Conservation (phyloP, 1,140 invertebrate species). For the Microplitis demolitor region DNA sequence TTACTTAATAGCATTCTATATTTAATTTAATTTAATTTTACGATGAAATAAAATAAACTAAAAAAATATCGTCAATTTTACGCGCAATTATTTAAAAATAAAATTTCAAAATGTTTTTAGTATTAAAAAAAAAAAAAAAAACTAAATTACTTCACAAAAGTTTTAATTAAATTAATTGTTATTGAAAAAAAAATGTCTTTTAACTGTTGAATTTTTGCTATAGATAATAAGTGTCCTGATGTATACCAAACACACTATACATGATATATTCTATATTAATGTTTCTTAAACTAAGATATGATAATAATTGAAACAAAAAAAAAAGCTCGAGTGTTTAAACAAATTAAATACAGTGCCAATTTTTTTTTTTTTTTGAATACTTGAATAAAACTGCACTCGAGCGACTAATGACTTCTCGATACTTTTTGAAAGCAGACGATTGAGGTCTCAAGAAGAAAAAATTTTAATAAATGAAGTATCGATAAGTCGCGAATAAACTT, state of each 20-base stretch:
- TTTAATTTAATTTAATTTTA: too few relatives aligned
- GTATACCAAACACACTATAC: slow-evolving; percentile 51
- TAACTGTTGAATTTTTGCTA: slow-evolving; percentile 59
- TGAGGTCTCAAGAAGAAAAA: not conserved
- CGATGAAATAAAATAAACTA: too few relatives aligned
- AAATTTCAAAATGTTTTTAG: too few relatives aligned
- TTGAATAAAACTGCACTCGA: slow-evolving; percentile 15
- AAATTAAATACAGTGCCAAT: slow-evolving; percentile 14
- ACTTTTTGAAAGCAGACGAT: too few relatives aligned
- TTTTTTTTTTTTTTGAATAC: slow-evolving; percentile 13
- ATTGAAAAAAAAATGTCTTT: slow-evolving; percentile 43
- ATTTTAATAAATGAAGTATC: not conserved
- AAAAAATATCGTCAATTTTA: too few relatives aligned
- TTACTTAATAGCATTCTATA: too few relatives aligned
- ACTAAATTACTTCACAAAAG: not conserved
- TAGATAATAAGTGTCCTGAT: slow-evolving; percentile 58
- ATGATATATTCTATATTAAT: slow-evolving; percentile 59
- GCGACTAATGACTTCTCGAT: slow-evolving; percentile 4
- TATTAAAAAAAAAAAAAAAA: not conserved
- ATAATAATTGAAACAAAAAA: slow-evolving; percentile 15
- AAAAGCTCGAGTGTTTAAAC: slow-evolving; percentile 17
- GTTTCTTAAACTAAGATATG: slow-evolving; percentile 44
- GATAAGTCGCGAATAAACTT: not conserved
- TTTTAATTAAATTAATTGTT: slow-evolving; percentile 25
- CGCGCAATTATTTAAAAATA: too few relatives aligned